Base-by-base conservation (phyloP, 2,797 vertebrate species). In the Parauchenoglanis punctatus region DNA sequence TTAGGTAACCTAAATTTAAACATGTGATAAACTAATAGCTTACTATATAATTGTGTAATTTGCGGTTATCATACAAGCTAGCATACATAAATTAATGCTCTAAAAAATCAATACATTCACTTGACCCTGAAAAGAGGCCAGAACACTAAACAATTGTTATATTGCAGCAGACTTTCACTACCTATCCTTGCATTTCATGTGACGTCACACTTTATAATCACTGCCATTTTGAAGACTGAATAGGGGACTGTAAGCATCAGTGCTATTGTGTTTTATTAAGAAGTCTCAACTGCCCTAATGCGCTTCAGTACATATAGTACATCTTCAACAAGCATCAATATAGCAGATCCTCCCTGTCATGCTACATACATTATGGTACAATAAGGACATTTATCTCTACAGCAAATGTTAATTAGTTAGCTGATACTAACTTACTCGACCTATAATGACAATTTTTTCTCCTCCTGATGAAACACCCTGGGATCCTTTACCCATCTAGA, bases 61-160 rank as follows among this genome's bases (percentile, higher is more conserved):
- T 56, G 44, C 1, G 28, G n/a, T 61, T 61, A 44, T n/a, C 10
- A 40, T 81, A 13, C 3, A 10, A 23, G 56, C 31, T 23, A 20
- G 54, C 54, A 59, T 80, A 59, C 15, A 80, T 59, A 40, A 35
- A 56, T 80, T 4, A 80, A 17, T 6, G 25, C 76, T 56, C 28
- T 40, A 59, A 80, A 80, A 80, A 80, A 76, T 80, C 54, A 20
- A 40, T 59, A 18, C 10, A 20, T 58, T 80, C 17, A 35, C 76
- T 80, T 28, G 28, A 58, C 20, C 15, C 28, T 25, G 31, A 40
- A 80, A 35, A 40, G 5, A 81, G 3, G 54, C 46, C 49, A 54
- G 46, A 81, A 58, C 31, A 78, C 11, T 75, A 75, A 46, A 75
- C 25, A 52, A 44, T 7, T 23, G 44, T 49, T 49, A 31, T 44